phyloP scores from a whole-genome alignment of 2,113 vertebrate genomes.

The Circaetus cinerascens region DNA sequence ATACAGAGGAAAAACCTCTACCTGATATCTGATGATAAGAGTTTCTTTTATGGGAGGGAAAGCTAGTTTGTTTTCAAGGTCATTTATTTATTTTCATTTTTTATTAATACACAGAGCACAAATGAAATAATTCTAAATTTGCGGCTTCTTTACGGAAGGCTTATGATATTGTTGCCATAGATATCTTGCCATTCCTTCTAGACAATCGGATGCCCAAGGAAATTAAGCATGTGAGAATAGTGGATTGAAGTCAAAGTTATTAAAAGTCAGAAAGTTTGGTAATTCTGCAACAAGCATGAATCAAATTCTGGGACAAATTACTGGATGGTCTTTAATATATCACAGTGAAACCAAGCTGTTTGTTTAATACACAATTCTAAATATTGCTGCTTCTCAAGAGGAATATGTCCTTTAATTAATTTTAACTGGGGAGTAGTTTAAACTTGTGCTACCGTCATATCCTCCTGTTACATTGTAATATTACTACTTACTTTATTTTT shows the following conservation, averaged over 20 bases:
- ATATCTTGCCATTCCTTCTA: conserved; percentile 25
- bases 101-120: background rate
- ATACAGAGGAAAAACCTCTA: background rate
- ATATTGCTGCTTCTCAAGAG: background rate
- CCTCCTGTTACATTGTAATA: background rate
- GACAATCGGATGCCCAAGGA: conserved; percentile 29
- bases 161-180: background rate
- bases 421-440: background rate
- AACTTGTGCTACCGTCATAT: background rate
- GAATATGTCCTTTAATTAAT: background rate
- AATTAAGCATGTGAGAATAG: conserved; percentile 56
- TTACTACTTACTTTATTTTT: background rate
- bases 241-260: conserved; percentile 71
- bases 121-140: conserved; percentile 8
- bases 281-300: conserved; percentile 7
- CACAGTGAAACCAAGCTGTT: background rate
- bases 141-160: background rate
- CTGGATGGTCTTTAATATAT: background rate
- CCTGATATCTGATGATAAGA: background rate
- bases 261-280: conserved; percentile 76
- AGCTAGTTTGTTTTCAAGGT: conserved; percentile 72
- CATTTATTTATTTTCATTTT: conserved; percentile 51
- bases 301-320: background rate
- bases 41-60: conserved; percentile 25
- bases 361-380: background rate